Percentiles rank a stretch among this genome's conserved stretches.
Conservation (phyloP, 1,140 invertebrate species). For the Idris sp. region DNA sequence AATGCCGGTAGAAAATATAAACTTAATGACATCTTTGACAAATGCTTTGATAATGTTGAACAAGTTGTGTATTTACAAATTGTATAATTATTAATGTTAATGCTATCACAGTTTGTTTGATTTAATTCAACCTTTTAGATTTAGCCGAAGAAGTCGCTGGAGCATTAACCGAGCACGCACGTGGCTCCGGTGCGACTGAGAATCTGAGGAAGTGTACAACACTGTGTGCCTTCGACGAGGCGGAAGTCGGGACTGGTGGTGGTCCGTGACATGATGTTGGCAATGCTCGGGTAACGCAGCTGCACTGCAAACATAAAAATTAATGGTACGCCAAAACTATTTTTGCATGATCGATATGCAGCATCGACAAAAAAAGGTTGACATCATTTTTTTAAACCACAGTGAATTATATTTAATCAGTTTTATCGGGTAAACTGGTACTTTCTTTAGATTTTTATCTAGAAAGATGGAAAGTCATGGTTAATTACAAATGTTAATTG, state of each 20-base stretch:
- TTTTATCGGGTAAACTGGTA: too few species aligned
- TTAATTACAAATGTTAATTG: too few species aligned
- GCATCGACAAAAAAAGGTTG: not conserved
- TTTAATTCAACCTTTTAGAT: not conserved
- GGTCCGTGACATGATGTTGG: slow-evolving; percentile 55
- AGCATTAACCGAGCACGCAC: slow-evolving; percentile 64
- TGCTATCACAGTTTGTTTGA: slow-evolving; percentile 44
- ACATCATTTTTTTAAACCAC: not conserved
- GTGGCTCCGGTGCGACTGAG: slow-evolving; percentile 65
- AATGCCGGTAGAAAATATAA: too few species aligned
- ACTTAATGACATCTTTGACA: too few species aligned
- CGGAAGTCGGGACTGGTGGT: slow-evolving; percentile 65
- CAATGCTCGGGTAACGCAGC: slow-evolving; percentile 54
- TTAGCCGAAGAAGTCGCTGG: slow-evolving; percentile 44
- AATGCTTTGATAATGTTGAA: too few species aligned
- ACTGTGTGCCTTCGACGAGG: slow-evolving; percentile 56
- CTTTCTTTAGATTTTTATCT: too few species aligned
- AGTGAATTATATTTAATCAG: too few species aligned
- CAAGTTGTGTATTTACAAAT: too few species aligned
- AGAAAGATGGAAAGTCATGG: too few species aligned
- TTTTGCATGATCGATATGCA: slow-evolving; percentile 15
- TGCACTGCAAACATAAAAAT: slow-evolving; percentile 45
- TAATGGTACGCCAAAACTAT: slow-evolving; percentile 32
- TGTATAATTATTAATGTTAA: slow-evolving; percentile 13
- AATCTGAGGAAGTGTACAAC: slow-evolving; percentile 59